These are phyloP conservation scores for Conger conger DNA, from an alignment of 2,113 vertebrate genomes.

Conservation along the genomic window DNA sequence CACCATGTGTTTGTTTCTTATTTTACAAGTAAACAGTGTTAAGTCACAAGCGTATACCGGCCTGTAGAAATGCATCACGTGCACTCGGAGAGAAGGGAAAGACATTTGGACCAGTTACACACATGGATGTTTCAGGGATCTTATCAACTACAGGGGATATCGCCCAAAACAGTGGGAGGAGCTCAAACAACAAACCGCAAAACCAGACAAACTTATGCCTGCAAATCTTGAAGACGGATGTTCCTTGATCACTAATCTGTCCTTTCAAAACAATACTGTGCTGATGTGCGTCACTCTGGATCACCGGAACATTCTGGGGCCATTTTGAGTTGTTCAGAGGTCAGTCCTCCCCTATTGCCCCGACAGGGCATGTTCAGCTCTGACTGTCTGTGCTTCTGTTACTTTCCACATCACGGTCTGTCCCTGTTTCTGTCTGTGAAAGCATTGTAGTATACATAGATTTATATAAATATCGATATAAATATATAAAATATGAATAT, in stretches of 20 bases:
- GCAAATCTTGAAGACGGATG: background rate
- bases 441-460: constrained; percentile 59
- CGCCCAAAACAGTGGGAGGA: background rate
- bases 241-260: background rate
- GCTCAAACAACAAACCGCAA: background rate
- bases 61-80: background rate
- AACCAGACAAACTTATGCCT: background rate
- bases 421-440: constrained; percentile 55
- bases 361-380: constrained; percentile 48
- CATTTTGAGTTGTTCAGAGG: background rate
- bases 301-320: background rate
- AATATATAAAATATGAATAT: constrained; percentile 57
- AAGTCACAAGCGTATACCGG: background rate
- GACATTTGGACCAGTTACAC: background rate
- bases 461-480: constrained; percentile 44
- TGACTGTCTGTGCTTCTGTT: constrained; percentile 38
- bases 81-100: background rate
- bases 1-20: background rate
- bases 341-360: constrained; percentile 19
- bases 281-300: background rate
- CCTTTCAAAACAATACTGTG: background rate
- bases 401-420: background rate
- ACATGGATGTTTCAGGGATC: background rate
- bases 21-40: background rate
- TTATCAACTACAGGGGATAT: background rate